Evolutionary conservation across 1,140 invertebrate species (phyloP).

Genomic region (Bilobella aurantiaca): DNA sequence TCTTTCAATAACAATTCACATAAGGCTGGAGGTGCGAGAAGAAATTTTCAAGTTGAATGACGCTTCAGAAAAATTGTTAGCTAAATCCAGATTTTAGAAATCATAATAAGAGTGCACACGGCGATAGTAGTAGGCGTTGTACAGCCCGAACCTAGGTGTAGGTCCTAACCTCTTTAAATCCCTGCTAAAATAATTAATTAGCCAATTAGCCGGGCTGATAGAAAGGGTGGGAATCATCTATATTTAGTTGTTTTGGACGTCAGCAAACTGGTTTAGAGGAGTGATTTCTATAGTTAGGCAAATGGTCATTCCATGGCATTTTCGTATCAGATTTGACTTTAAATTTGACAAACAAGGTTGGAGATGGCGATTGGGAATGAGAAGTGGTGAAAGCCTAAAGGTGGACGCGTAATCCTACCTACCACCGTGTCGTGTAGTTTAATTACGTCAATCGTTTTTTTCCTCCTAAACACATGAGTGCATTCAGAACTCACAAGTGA

Average conservation of each 20-base stretch:
- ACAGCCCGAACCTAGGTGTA: no score
- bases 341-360: no score
- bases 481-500: background rate
- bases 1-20: no score
- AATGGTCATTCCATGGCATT: background rate
- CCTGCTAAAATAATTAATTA: no score
- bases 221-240: background rate
- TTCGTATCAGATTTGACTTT: background rate
- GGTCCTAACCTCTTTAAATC: no score
- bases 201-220: no score
- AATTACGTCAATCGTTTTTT: constrained; percentile 7
- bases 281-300: background rate
- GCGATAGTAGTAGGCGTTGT: no score
- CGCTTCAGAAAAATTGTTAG: no score
- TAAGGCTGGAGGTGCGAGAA: no score
- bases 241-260: background rate
- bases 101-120: no score
- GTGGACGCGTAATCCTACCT: background rate
- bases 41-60: no score
- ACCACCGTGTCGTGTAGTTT: background rate
- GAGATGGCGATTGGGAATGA: background rate
- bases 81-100: no score
- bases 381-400: background rate
- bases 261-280: background rate
- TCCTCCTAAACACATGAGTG: background rate